Evolutionary conservation across 2,888 invertebrate species (phyloP).

Genomic region (Tenthredo notha): DNA sequence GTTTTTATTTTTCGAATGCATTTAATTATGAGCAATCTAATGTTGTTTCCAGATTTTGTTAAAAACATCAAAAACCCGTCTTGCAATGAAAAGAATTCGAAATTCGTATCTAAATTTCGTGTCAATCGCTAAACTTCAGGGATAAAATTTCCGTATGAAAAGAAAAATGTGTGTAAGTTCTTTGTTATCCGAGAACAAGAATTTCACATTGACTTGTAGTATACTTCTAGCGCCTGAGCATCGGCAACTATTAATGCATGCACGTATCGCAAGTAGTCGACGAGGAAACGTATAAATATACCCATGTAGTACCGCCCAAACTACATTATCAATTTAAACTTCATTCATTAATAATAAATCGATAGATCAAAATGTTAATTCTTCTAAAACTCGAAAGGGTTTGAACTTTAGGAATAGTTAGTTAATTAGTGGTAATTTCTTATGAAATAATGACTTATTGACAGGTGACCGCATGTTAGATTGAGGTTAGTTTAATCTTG

Average conservation of each 20-base stretch:
- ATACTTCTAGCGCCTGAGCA: background rate
- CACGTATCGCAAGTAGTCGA: background rate
- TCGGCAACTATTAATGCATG: background rate
- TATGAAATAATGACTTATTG: background rate
- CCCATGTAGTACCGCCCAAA: background rate
- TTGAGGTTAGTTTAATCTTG: constrained; percentile 37
- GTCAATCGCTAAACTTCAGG: background rate
- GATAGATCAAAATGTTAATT: background rate
- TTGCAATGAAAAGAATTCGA: background rate
- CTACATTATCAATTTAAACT: background rate
- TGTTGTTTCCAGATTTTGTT: too few relatives aligned
- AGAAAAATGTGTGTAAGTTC: too few relatives aligned
- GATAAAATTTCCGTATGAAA: background rate
- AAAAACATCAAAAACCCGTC: background rate
- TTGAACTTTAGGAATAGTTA: background rate
- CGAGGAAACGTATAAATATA: too few relatives aligned
- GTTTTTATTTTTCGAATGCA: background rate
- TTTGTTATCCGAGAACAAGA: too few relatives aligned
- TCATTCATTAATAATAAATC: background rate
- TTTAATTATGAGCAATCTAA: background rate
- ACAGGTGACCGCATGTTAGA: constrained; percentile 29
- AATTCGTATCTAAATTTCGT: background rate
- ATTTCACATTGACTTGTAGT: too few relatives aligned
- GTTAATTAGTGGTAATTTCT: background rate
- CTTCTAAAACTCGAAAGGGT: background rate